Conservation (phyloP, 2,888 invertebrate genomes). For the Achlya flavicornis region DNA sequence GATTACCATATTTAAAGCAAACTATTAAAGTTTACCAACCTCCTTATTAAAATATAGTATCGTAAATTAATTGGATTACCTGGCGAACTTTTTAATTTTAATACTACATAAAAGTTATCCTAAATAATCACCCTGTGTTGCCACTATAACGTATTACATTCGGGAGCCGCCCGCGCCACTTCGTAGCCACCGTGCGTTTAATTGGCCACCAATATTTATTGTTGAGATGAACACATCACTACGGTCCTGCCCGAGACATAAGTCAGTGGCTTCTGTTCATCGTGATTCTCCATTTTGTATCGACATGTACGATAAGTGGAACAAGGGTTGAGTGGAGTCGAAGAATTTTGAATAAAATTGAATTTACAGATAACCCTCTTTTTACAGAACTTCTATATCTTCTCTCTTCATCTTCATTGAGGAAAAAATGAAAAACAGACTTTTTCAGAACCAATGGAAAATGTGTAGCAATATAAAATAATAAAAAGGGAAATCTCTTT, state of each 20-base stretch:
- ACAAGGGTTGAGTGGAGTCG: slow-evolving; percentile 46
- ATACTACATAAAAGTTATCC: neutral
- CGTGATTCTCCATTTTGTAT: slow-evolving; percentile 81
- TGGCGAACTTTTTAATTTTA: too few species aligned
- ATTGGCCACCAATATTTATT: slow-evolving; percentile 81
- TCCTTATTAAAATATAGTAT: too few species aligned
- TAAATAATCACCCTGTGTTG: slow-evolving; percentile 12
- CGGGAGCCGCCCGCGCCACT: slow-evolving; percentile 25
- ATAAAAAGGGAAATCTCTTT: too few species aligned
- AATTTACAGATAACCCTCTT: too few species aligned
- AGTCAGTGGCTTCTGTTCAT: slow-evolving; percentile 77
- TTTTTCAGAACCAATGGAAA: too few species aligned
- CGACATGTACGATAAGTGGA: slow-evolving; percentile 75
- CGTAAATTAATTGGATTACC: neutral
- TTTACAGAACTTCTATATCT: too few species aligned
- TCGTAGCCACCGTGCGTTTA: slow-evolving; percentile 60
- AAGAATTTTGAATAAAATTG: slow-evolving; percentile 4
- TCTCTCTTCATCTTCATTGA: too few species aligned
- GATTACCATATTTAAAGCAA: too few species aligned
- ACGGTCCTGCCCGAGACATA: slow-evolving; percentile 68
- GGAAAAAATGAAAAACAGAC: too few species aligned
- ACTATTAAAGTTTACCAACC: too few species aligned
- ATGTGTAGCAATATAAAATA: too few species aligned
- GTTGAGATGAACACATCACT: slow-evolving; percentile 81
- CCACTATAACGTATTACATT: slow-evolving; percentile 23